A percentile compares a stretch with the other conserved stretches of the same genome.
These are phyloP conservation scores for Muscidifurax raptorellus DNA, from an alignment of 1,140 invertebrate species.

Conservation along the genomic window DNA sequence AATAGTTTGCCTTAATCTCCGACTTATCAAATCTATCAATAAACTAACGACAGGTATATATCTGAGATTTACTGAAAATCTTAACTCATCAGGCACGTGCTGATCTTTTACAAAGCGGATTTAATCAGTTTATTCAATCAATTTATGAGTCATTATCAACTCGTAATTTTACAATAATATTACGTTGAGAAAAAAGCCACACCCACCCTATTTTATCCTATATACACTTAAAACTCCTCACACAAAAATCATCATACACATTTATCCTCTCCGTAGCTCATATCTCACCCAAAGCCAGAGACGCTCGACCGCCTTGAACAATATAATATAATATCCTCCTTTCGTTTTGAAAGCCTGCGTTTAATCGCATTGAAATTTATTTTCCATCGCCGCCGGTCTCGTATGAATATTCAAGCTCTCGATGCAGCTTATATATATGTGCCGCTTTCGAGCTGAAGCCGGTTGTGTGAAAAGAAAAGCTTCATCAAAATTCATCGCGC, in stretches of 20 bases:
- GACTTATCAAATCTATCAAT: no score
- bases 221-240: no score
- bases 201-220: no score
- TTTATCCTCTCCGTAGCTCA: not conserved
- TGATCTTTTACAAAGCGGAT: no score
- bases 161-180: no score
- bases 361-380: conserved; percentile 48
- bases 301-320: not conserved
- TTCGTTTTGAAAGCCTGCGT: not conserved
- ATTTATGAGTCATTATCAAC: no score
- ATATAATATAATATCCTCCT: not conserved
- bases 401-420: conserved; percentile 42
- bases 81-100: no score
- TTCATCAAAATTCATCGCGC: conserved; percentile 41
- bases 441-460: not conserved
- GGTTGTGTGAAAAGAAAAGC: conserved; percentile 31
- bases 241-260: not conserved
- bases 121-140: no score
- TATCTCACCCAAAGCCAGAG: not conserved
- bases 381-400: not conserved
- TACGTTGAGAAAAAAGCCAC: no score
- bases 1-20: no score
- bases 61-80: no score
- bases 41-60: no score
- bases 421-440: not conserved